phyloP scores from a whole-genome alignment of 2,113 vertebrate species.

The Emydura subglobosa region DNA sequence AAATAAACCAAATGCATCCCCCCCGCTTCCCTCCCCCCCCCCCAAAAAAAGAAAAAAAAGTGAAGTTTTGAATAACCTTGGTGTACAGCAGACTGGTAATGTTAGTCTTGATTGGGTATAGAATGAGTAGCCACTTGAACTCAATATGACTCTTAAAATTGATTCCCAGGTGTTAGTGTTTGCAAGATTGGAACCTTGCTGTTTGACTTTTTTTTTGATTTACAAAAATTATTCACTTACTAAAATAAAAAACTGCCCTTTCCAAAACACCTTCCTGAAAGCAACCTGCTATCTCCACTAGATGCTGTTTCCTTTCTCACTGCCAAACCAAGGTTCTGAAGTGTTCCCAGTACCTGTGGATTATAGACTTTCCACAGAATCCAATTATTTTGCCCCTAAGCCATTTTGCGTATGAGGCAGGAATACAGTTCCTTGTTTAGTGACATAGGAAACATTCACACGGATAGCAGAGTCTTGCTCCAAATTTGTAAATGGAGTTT shows the following conservation, averaged over 20 bases:
- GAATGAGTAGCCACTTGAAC: neutral
- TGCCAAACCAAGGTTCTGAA: neutral
- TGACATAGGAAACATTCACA: neutral
- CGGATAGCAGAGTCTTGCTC: neutral
- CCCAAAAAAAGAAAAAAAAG: too few species aligned
- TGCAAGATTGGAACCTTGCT: neutral
- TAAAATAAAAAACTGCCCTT: neutral
- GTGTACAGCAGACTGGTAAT: too few species aligned
- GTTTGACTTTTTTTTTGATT: neutral
- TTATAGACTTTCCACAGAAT: neutral
- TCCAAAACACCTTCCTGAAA: neutral
- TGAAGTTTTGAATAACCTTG: too few species aligned
- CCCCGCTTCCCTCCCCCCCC: too few species aligned
- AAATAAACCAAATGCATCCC: too few species aligned
- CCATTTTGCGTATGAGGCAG: neutral
- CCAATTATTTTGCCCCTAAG: neutral
- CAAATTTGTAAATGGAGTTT: neutral
- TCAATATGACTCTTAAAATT: neutral
- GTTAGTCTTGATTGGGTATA: neutral
- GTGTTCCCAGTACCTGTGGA: neutral
- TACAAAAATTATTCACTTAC: neutral
- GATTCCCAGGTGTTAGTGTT: neutral
- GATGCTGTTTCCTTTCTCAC: neutral
- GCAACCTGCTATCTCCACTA: neutral
- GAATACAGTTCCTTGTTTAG: neutral